Evolutionary conservation across 2,888 invertebrate species (phyloP).

Genomic region (Augiades crinisus): DNA sequence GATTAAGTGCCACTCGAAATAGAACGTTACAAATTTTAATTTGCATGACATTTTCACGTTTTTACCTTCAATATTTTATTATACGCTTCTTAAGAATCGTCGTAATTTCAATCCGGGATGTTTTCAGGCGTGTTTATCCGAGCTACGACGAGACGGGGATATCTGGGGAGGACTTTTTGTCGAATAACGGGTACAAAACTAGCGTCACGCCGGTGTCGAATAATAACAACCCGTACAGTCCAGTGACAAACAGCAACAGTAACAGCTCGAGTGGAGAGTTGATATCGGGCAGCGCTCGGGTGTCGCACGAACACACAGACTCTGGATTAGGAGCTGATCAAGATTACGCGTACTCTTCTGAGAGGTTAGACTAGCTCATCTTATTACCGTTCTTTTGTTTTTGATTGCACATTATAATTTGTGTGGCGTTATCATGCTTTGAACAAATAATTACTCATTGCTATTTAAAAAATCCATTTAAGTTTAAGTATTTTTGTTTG

Average conservation of each 20-base stretch:
- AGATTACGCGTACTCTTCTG: slow-evolving; percentile 87
- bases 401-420: no score
- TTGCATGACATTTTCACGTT: slow-evolving; percentile 26
- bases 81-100: slow-evolving; percentile 22
- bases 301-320: slow-evolving; percentile 89
- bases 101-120: slow-evolving; percentile 19
- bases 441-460: not conserved
- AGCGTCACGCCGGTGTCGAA: slow-evolving; percentile 60
- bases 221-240: slow-evolving; percentile 75
- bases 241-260: slow-evolving; percentile 76
- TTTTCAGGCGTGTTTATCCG: slow-evolving; percentile 67
- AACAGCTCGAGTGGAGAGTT: slow-evolving; percentile 78
- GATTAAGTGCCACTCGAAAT: slow-evolving; percentile 26
- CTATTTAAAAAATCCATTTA: not conserved
- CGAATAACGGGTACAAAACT: slow-evolving; percentile 71
- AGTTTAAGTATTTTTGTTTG: no score
- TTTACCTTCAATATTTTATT: slow-evolving; percentile 25
- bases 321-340: slow-evolving; percentile 89
- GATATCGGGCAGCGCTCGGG: slow-evolving; percentile 76
- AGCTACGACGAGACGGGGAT: slow-evolving; percentile 64
- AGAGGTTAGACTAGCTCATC: slow-evolving; percentile 70
- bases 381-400: not conserved
- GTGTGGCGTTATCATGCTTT: no score
- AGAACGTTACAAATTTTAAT: slow-evolving; percentile 32
- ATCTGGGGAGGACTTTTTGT: slow-evolving; percentile 64